Evolutionary conservation across 2,888 invertebrate genomes (phyloP).

Genomic region (Liopterus haemorrhoidalis): DNA sequence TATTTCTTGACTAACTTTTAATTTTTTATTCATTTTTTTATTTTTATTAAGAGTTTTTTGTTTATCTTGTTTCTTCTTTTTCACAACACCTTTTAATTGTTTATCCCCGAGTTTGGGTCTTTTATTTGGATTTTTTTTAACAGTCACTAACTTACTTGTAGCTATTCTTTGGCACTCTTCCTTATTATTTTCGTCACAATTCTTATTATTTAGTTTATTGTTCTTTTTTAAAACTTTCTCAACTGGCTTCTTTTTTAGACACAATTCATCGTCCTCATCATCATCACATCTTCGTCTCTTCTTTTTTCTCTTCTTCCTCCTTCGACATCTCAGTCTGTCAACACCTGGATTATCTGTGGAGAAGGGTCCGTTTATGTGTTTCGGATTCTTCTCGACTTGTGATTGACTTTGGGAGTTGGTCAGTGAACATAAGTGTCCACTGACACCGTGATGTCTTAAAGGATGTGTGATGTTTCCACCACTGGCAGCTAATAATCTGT

Average conservation of each 20-base stretch:
- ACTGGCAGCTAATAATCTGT: slow-evolving; percentile 24
- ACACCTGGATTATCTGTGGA: slow-evolving; percentile 32
- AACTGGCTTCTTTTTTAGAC: slow-evolving; percentile 36
- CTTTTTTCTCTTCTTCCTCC: slow-evolving; percentile 50
- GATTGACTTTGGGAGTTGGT: slow-evolving; percentile 25
- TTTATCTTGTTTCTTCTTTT: slow-evolving; percentile 42
- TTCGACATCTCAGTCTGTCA: slow-evolving; percentile 48
- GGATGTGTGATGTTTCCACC: slow-evolving; percentile 40
- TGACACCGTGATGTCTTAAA: slow-evolving; percentile 43
- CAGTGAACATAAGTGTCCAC: slow-evolving; percentile 37
- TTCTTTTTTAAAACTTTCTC: slow-evolving; percentile 45
- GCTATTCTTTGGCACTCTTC: slow-evolving; percentile 46
- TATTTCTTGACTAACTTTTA: slow-evolving; percentile 51
- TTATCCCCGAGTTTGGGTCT: slow-evolving; percentile 31
- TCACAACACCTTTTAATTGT: slow-evolving; percentile 36
- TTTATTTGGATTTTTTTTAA: slow-evolving; percentile 38
- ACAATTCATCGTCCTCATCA: slow-evolving; percentile 36
- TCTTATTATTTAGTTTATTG: slow-evolving; percentile 43
- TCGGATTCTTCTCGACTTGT: slow-evolving; percentile 9
- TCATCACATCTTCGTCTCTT: slow-evolving; percentile 43
- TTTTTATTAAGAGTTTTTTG: slow-evolving; percentile 49
- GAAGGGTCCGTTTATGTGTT: slow-evolving; percentile 18
- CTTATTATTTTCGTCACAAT: slow-evolving; percentile 38
- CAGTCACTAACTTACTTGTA: slow-evolving; percentile 32
- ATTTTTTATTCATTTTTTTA: slow-evolving; percentile 47